Percentiles rank a stretch among this genome's conserved stretches.
phyloP scores from a whole-genome alignment of 2,888 invertebrate species.

The Hemithea aestivaria region DNA sequence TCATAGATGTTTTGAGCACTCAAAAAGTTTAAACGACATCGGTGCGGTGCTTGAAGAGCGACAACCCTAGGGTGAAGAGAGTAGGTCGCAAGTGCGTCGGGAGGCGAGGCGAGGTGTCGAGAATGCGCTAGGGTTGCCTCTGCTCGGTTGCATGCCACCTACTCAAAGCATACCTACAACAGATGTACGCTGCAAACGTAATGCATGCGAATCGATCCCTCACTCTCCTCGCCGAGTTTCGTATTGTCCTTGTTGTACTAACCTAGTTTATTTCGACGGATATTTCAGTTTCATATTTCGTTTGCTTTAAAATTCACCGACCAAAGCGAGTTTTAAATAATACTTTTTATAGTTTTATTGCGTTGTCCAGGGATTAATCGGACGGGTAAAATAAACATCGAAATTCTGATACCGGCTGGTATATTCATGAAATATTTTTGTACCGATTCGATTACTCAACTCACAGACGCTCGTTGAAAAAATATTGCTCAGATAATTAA shows the following conservation, averaged over 20 bases:
- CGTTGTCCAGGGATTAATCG: no score
- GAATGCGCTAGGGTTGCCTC: constrained; percentile 45
- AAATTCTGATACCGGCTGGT: no score
- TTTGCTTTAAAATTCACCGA: constrained; percentile 3
- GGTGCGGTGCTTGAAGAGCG: constrained; percentile 19
- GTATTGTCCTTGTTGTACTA: constrained; percentile 71
- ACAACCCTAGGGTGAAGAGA: constrained; percentile 61
- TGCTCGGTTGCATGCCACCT: constrained; percentile 51
- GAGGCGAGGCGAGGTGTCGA: constrained; percentile 66
- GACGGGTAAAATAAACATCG: no score
- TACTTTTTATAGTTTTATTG: no score
- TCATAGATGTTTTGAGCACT: constrained; percentile 15
- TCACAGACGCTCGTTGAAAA: no score
- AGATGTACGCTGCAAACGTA: constrained; percentile 56
- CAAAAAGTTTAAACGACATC: constrained; percentile 14
- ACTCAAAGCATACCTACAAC: constrained; percentile 57
- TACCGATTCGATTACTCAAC: no score
- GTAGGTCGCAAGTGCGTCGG: constrained; percentile 51
- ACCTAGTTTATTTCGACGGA: constrained; percentile 56
- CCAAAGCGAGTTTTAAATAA: no score
- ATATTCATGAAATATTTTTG: constrained; percentile 1
- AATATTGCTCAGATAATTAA: no score
- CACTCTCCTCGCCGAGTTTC: constrained; percentile 55
- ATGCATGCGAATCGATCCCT: constrained; percentile 73
- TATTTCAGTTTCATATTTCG: constrained; percentile 15